Conservation (phyloP, 2,113 vertebrate species). For the Rhabdomys dilectus region DNA sequence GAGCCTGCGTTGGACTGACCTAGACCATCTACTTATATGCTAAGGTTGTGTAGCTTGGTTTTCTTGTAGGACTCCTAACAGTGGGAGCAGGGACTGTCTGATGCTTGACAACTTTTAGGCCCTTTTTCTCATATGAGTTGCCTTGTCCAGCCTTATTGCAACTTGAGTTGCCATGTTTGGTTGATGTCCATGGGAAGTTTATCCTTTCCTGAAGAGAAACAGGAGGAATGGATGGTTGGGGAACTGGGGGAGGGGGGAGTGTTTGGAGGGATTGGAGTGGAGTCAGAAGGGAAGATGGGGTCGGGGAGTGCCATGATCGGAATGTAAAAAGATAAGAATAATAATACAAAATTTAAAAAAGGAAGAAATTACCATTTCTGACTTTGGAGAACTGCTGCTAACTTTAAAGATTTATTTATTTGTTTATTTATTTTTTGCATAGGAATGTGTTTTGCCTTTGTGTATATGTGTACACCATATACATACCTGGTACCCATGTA, state of each 20-base stretch:
- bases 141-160: neutral
- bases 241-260: neutral
- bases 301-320: neutral
- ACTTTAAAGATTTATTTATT: constrained; percentile 13
- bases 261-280: neutral
- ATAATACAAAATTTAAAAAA: neutral
- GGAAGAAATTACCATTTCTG: constrained; percentile 1
- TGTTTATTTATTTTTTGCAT: neutral
- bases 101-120: neutral
- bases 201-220: neutral
- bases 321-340: neutral
- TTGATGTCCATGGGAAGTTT: neutral
- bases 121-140: neutral
- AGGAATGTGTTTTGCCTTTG: too few relatives aligned
- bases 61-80: neutral
- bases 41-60: neutral
- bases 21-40: neutral
- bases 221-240: neutral
- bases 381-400: constrained; percentile 26
- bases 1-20: neutral
- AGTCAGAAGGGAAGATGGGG: neutral
- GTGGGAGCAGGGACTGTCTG: neutral
- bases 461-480: neutral
- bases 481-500: neutral
- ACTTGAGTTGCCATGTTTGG: neutral